Percentiles rank a stretch among this genome's conserved stretches.
phyloP scores from a whole-genome alignment of 2,888 invertebrate genomes.

The Nymphalis urticae region DNA sequence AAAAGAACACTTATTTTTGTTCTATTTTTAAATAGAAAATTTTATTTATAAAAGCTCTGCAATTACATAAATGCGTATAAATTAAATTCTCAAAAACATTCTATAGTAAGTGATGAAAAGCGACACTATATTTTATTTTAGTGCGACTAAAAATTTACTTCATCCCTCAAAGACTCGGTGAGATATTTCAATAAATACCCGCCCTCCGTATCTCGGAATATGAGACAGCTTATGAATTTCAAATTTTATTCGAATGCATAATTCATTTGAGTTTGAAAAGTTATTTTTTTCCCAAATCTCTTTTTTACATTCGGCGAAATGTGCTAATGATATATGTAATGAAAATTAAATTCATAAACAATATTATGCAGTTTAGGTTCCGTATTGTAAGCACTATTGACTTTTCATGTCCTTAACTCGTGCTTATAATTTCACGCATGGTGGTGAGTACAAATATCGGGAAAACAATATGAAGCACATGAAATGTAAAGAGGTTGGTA shows the following conservation, averaged over 20 bases:
- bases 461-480: too few relatives aligned
- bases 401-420: too few relatives aligned
- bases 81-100: not conserved
- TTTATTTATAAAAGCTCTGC: not conserved
- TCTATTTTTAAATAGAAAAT: not conserved
- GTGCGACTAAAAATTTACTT: slow-evolving; percentile 5
- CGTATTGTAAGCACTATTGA: too few relatives aligned
- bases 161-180: slow-evolving; percentile 3
- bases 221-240: slow-evolving; percentile 57
- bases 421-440: too few relatives aligned
- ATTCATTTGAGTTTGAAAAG: slow-evolving; percentile 55
- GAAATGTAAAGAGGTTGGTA: too few relatives aligned
- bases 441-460: too few relatives aligned
- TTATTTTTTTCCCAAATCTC: slow-evolving; percentile 52
- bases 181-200: slow-evolving; percentile 34
- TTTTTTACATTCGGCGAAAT: slow-evolving; percentile 42
- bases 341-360: too few relatives aligned
- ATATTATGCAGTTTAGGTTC: too few relatives aligned
- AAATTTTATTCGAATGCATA: slow-evolving; percentile 61
- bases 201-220: slow-evolving; percentile 46
- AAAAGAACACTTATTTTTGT: not conserved
- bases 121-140: slow-evolving; percentile 10
- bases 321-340: slow-evolving; percentile 48
- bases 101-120: slow-evolving; percentile 7
- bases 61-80: not conserved